phyloP scores from a whole-genome alignment of 2,797 vertebrate species.

The Momotus momota region DNA sequence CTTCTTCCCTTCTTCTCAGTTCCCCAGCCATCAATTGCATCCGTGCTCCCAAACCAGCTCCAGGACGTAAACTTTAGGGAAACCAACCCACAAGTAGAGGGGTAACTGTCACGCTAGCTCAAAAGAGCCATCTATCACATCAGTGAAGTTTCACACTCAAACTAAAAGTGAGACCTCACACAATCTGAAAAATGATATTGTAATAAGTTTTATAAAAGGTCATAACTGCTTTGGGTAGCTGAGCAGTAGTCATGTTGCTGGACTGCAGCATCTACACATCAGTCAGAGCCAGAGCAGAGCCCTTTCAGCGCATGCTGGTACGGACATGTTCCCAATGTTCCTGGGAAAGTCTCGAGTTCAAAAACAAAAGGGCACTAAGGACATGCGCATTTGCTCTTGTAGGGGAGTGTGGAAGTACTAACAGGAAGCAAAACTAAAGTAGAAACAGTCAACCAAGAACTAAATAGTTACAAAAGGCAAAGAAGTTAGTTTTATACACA shows the following conservation, averaged over 20 bases:
- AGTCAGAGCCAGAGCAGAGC: background rate
- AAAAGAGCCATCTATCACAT: background rate
- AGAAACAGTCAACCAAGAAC: background rate
- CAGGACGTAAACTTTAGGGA: background rate
- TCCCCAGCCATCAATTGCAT: background rate
- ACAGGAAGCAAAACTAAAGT: background rate
- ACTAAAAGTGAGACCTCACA: background rate
- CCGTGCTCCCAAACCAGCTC: background rate
- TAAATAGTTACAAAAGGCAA: background rate
- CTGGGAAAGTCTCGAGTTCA: background rate
- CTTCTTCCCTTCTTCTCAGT: background rate
- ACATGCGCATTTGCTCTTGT: fast-evolving
- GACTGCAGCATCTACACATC: background rate
- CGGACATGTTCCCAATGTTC: background rate
- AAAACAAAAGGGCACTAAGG: background rate
- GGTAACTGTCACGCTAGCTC: background rate
- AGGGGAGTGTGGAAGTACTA: background rate
- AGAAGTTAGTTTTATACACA: background rate
- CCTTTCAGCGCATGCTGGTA: fast-evolving
- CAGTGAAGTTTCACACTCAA: background rate
- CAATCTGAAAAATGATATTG: background rate
- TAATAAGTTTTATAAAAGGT: background rate
- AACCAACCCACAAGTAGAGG: background rate
- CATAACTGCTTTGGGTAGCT: background rate
- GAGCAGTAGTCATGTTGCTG: background rate